Evolutionary conservation across 2,797 vertebrate species (phyloP).

Genomic region (Thamnophis elegans): DNA sequence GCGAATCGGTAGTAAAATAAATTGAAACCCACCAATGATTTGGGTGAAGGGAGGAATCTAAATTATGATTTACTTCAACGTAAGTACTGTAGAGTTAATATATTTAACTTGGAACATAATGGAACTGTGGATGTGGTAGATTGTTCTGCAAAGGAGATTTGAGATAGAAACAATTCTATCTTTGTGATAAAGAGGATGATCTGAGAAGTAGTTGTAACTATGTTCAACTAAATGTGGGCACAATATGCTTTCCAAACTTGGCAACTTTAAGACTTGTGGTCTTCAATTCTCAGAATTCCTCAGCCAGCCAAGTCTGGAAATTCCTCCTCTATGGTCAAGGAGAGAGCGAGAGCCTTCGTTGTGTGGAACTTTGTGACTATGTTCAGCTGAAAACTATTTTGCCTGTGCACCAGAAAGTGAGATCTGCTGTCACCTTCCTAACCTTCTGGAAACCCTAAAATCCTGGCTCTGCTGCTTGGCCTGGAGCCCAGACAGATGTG

Average conservation of each 20-base stretch:
- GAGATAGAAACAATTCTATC: not conserved
- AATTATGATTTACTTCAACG: not conserved
- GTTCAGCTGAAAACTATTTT: not conserved
- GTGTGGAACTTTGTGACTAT: not conserved
- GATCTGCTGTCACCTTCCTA: not conserved
- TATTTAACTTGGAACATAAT: not conserved
- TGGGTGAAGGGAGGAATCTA: not conserved
- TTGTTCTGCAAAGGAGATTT: not conserved
- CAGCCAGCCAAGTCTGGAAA: not conserved
- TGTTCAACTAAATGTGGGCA: not conserved
- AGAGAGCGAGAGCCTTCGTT: not conserved
- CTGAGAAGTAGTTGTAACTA: not conserved
- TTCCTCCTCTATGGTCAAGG: not conserved
- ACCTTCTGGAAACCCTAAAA: not conserved
- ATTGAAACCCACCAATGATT: too few relatives aligned
- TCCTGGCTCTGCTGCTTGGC: not conserved
- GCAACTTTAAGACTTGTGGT: not conserved
- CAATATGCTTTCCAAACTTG: not conserved
- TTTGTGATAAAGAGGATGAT: not conserved
- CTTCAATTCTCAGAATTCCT: not conserved
- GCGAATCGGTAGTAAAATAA: too few relatives aligned
- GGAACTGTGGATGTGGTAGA: not conserved
- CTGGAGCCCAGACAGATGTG: not conserved
- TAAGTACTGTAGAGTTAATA: not conserved
- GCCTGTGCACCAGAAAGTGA: not conserved